Base-by-base conservation (phyloP, 2,888 invertebrate genomes). In the Anorthoa munda region DNA sequence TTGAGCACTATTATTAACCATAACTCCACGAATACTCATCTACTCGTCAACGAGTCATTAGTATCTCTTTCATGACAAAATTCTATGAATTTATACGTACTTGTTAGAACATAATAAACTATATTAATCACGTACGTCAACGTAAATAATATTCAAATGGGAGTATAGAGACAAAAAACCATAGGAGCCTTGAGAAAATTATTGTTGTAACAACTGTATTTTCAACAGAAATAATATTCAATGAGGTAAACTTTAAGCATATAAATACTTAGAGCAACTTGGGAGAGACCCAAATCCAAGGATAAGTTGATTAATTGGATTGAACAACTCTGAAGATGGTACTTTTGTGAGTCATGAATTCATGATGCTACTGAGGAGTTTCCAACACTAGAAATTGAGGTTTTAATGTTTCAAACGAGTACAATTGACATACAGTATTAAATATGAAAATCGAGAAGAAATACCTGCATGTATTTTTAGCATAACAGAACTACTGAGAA, bases 21-120 rank as follows among this genome's bases (percentile, higher is more conserved):
- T n/a, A 83, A 69, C 23, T 83, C 50, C 23, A 23, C 39, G 74
- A 71, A 79, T 69, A 56, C 51, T 58, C 71, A 69, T 18, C 12
- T 1, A 59, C 23, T 21, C 58, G 56, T 81, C 67, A 80, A 71
- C 67, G 66, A 55, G 56, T 64, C 31, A 69, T 59, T 75, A 66
- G 45, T 21, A 83, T 21, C 17, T n/a, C 48, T 75, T 75, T 61
- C 69, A 81, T 75, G 84, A 81, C n/a, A 45, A 50, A 70, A 75
- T 80, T 74, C 75, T 51, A 53, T 60, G 69, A 79, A 73, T 68
- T 58, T 31, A 61, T 58, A 55, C 0, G 15, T 18, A 46, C 50
- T 46, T 69, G 46, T 18, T 56, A 18, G 26, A 69, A 46, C 58
- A 50, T 65, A 75, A n/a, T 64, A 64, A 63, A 26, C 13, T 0